phyloP scores from a whole-genome alignment of 2,888 invertebrate genomes.

The Drosophila melanocephala region DNA sequence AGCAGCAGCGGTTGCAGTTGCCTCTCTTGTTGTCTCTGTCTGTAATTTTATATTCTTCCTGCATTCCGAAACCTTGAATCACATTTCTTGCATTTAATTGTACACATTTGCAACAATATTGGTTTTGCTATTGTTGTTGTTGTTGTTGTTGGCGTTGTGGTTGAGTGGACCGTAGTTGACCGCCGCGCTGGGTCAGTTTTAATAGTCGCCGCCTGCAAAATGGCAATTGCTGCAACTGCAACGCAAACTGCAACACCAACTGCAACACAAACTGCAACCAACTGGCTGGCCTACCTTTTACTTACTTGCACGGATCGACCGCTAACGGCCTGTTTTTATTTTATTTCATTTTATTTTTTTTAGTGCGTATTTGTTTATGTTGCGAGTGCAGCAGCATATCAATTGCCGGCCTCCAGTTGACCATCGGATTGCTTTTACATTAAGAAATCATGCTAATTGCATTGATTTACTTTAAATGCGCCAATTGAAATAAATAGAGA shows the following conservation, averaged over 20 bases:
- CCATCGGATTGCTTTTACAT: constrained; percentile 71
- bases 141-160: constrained; percentile 48
- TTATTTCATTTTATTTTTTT: constrained; percentile 16
- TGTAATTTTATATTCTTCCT: constrained; percentile 85
- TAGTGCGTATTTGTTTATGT: constrained; percentile 57
- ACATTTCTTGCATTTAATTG: constrained; percentile 81
- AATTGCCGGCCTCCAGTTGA: constrained; percentile 74
- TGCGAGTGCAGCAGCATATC: constrained; percentile 33
- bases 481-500: constrained; percentile 9
- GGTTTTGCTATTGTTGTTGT: constrained; percentile 28
- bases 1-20: constrained; percentile 2
- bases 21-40: constrained; percentile 40
- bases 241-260: constrained; percentile 8
- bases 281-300: constrained; percentile 78
- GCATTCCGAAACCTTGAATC: constrained; percentile 86
- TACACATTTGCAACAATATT: constrained; percentile 52
- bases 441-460: constrained; percentile 71
- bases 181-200: constrained; percentile 78
- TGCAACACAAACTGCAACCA: constrained; percentile 20
- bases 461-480: constrained; percentile 56
- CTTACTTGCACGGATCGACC: constrained; percentile 70
- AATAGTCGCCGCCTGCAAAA: constrained; percentile 50
- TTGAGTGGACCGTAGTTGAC: constrained; percentile 72
- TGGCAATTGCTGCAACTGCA: constrained; percentile 11
- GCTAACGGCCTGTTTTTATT: constrained; percentile 46